Conservation (phyloP, 2,113 vertebrate genomes). For the Xyrauchen texanus region DNA sequence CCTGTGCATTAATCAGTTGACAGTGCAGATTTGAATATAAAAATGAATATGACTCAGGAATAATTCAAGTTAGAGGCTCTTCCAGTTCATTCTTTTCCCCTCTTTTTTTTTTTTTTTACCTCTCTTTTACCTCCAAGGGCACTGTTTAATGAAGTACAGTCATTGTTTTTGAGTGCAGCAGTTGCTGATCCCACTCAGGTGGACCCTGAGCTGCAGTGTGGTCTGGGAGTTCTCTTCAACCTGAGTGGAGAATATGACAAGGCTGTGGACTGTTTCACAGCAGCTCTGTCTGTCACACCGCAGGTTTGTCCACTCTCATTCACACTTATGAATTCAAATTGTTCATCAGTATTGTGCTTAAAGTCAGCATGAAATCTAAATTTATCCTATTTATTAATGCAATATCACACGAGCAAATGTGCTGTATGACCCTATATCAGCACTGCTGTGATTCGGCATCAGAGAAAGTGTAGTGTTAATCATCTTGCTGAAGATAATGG, state of each 20-base stretch:
- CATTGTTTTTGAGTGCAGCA: slow-evolving; percentile 89
- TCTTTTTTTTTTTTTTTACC: not conserved
- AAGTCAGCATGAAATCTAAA: no score
- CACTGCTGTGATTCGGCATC: no score
- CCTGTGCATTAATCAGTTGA: not conserved
- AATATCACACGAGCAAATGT: no score
- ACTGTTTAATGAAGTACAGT: slow-evolving; percentile 88
- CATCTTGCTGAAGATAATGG: no score
- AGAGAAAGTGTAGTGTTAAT: no score
- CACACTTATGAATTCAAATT: not conserved
- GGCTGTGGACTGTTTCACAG: slow-evolving; percentile 95
- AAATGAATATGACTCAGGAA: no score
- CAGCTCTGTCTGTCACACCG: slow-evolving; percentile 88
- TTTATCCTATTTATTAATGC: no score
- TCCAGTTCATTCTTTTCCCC: not conserved
- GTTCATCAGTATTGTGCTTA: no score
- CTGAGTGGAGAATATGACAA: slow-evolving; percentile 97
- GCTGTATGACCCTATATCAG: no score
- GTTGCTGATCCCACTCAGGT: slow-evolving; percentile 82
- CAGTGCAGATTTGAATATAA: not conserved
- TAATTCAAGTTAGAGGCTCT: no score
- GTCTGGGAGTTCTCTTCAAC: slow-evolving; percentile 96
- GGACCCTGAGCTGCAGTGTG: slow-evolving; percentile 95
- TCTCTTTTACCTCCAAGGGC: slow-evolving; percentile 72
- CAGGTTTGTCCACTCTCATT: slow-evolving; percentile 73